A percentile compares a stretch with the other conserved stretches of the same genome.
Evolutionary conservation across 2,113 vertebrate species (phyloP).

Genomic region (Nettapus auritus): DNA sequence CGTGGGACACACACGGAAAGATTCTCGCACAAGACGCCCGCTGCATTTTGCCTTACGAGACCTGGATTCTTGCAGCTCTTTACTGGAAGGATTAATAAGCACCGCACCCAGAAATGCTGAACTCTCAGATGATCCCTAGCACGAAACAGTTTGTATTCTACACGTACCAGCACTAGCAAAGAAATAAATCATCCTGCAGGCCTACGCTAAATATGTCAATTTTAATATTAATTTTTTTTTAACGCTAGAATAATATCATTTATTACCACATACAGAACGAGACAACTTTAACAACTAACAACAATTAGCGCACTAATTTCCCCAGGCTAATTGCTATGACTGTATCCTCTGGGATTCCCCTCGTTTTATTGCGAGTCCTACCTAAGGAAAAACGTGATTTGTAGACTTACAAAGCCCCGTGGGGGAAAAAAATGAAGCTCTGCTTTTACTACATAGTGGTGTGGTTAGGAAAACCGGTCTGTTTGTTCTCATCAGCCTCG

Average conservation of each 20-base stretch:
- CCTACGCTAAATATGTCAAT: not conserved
- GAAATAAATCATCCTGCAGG: not conserved
- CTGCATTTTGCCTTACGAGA: not conserved
- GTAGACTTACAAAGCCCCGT: not conserved
- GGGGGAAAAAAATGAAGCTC: not conserved
- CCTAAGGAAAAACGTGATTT: not conserved
- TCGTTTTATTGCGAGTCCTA: not conserved
- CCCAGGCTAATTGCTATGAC: not conserved
- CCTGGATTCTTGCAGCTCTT: not conserved
- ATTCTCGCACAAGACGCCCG: accelerated
- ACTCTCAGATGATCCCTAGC: not conserved
- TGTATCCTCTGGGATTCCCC: not conserved
- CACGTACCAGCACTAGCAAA: not conserved
- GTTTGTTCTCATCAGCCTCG: not conserved
- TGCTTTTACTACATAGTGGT: not conserved
- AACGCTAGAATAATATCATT: not conserved
- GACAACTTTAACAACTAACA: not conserved
- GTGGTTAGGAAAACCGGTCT: not conserved
- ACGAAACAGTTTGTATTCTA: not conserved
- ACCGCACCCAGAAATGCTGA: not conserved
- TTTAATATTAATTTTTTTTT: not conserved
- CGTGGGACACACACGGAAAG: not conserved
- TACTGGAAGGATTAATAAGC: not conserved
- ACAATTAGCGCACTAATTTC: not conserved
- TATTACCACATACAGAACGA: not conserved